Conservation (phyloP, 2,113 vertebrate genomes). For the Sorex fumeus region DNA sequence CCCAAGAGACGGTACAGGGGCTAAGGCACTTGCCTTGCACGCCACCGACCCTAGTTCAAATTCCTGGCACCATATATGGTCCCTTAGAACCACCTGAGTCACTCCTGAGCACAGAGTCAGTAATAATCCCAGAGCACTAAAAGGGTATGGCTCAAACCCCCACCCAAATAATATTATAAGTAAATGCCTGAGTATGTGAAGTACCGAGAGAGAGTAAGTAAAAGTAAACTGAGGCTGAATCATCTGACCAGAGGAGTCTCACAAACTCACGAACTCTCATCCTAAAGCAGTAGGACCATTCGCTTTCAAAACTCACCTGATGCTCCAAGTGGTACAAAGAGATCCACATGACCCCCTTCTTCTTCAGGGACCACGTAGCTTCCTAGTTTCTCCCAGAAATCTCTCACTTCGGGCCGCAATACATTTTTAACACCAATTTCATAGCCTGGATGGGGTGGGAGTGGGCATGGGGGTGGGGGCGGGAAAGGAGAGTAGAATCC, state of each 20-base stretch:
- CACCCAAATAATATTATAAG: background rate
- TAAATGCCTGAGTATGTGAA: background rate
- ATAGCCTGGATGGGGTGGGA: constrained; percentile 83
- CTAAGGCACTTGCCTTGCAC: too few relatives aligned
- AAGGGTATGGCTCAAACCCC: too few relatives aligned
- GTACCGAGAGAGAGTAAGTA: background rate
- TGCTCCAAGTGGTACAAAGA: constrained; percentile 92
- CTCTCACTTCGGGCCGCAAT: constrained; percentile 87
- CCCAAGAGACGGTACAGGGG: too few relatives aligned
- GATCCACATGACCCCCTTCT: constrained; percentile 90
- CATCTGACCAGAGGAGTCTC: background rate
- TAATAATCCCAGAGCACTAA: too few relatives aligned
- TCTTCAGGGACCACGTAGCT: constrained; percentile 85
- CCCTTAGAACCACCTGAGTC: too few relatives aligned
- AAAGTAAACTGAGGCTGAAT: background rate
- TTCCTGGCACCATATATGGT: too few relatives aligned
- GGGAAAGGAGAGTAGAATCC: constrained; percentile 10
- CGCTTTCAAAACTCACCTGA: constrained; percentile 88
- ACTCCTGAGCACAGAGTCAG: too few relatives aligned
- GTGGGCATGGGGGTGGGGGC: too few relatives aligned
- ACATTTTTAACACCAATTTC: constrained; percentile 88
- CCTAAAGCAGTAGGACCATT: background rate
- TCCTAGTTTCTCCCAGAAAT: constrained; percentile 93
- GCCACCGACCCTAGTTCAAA: too few relatives aligned
- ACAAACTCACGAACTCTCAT: background rate